A percentile compares a stretch with the other conserved stretches of the same genome.
phyloP scores from a whole-genome alignment of 2,797 vertebrate genomes.

The Glyptemys insculpta region DNA sequence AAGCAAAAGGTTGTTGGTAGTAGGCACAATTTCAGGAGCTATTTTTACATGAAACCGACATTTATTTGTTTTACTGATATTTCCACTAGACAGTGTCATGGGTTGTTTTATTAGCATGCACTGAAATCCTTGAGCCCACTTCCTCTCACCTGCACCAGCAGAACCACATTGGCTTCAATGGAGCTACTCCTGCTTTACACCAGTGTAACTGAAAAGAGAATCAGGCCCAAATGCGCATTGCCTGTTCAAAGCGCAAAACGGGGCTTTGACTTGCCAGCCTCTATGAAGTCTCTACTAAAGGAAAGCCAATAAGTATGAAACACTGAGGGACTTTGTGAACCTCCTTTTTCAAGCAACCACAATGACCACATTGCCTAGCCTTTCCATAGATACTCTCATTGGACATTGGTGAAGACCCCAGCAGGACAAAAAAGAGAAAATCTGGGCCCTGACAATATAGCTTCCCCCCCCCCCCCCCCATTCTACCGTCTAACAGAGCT shows the following conservation, averaged over 20 bases:
- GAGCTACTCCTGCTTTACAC: neutral
- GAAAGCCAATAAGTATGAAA: neutral
- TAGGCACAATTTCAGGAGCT: neutral
- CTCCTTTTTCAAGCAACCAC: neutral
- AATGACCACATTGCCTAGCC: neutral
- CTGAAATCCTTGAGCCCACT: neutral
- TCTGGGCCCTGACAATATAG: neutral
- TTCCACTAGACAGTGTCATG: neutral
- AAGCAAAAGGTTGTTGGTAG: neutral
- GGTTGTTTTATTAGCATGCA: neutral
- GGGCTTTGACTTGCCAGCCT: neutral
- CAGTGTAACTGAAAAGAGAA: neutral
- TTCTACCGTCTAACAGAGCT: neutral
- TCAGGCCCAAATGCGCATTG: neutral
- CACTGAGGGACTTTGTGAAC: neutral
- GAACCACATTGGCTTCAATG: neutral
- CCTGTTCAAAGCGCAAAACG: neutral
- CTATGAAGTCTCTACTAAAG: neutral
- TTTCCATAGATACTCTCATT: neutral
- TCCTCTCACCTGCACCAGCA: neutral
- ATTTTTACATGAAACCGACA: neutral
- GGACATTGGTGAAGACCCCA: neutral
- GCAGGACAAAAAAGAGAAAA: neutral
- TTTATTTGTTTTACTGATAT: neutral
- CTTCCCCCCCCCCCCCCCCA: too few species aligned